Evolutionary conservation across 2,797 vertebrate species (phyloP).

Genomic region (Orestias chungarensis): DNA sequence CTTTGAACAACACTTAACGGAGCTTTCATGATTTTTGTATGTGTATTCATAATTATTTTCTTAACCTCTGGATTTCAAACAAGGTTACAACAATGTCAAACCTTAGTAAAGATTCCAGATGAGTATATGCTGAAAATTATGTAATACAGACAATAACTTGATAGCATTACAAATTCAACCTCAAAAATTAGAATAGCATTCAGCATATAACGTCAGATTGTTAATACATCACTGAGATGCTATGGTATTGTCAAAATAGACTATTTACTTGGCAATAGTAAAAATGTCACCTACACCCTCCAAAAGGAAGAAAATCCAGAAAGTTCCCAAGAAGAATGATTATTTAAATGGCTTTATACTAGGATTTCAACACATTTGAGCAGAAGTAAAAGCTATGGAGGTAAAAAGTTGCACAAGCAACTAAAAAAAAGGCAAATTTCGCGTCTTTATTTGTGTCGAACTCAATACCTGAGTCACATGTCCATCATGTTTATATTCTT

Average conservation of each 20-base stretch:
- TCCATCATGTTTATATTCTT: too few relatives aligned
- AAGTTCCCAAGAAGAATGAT: not conserved
- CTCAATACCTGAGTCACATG: too few relatives aligned
- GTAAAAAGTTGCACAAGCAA: not conserved
- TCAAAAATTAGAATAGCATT: not conserved
- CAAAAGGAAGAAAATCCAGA: not conserved
- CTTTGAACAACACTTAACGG: constrained; percentile 47
- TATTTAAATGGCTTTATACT: not conserved
- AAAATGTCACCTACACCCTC: not conserved
- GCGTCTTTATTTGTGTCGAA: too few relatives aligned
- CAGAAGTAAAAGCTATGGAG: not conserved
- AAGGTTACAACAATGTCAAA: constrained; percentile 67
- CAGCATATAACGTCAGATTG: not conserved
- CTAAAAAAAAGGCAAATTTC: too few relatives aligned
- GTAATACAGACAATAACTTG: not conserved
- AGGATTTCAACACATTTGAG: not conserved
- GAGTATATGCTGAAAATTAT: not conserved
- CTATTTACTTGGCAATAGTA: not conserved
- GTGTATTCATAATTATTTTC: constrained; percentile 72
- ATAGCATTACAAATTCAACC: not conserved
- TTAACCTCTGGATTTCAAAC: constrained; percentile 63
- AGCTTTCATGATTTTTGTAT: constrained; percentile 60
- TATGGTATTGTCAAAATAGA: not conserved
- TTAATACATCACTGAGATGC: not conserved
- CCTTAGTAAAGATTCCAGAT: constrained; percentile 49